Conservation (phyloP, 2,797 vertebrate genomes). For the Zalophus californianus region DNA sequence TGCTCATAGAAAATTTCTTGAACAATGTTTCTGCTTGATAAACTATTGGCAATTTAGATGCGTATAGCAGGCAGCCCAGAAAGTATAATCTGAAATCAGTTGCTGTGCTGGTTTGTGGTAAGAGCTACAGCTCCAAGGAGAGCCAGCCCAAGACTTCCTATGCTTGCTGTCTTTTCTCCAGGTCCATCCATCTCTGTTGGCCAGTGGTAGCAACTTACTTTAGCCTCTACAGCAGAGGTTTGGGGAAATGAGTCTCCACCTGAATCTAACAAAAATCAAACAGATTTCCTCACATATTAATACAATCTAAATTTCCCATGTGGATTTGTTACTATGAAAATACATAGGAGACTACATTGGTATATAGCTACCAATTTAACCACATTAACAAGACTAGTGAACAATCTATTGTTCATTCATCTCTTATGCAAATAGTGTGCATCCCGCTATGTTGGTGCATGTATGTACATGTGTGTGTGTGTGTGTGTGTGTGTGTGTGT, state of each 20-base stretch:
- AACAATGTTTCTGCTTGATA: neutral
- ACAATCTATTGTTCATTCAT: neutral
- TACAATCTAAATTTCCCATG: neutral
- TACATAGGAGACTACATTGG: neutral
- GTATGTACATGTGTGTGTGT: neutral
- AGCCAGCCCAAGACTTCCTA: neutral
- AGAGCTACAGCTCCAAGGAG: neutral
- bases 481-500: neutral
- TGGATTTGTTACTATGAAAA: constrained; percentile 28
- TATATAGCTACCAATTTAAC: neutral
- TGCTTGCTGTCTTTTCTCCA: neutral
- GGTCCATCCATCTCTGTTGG: neutral
- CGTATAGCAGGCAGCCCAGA: neutral
- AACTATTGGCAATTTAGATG: neutral
- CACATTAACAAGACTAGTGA: neutral
- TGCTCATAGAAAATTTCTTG: neutral
- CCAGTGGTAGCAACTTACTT: neutral
- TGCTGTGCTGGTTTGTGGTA: neutral
- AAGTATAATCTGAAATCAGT: neutral
- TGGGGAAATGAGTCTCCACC: neutral
- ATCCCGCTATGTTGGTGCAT: neutral
- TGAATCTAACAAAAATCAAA: neutral
- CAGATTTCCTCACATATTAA: neutral
- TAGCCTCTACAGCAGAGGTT: neutral
- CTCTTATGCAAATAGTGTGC: neutral